Evolutionary conservation across 2,888 invertebrate species (phyloP).

Genomic region (Caenorhabditis wallacei): DNA sequence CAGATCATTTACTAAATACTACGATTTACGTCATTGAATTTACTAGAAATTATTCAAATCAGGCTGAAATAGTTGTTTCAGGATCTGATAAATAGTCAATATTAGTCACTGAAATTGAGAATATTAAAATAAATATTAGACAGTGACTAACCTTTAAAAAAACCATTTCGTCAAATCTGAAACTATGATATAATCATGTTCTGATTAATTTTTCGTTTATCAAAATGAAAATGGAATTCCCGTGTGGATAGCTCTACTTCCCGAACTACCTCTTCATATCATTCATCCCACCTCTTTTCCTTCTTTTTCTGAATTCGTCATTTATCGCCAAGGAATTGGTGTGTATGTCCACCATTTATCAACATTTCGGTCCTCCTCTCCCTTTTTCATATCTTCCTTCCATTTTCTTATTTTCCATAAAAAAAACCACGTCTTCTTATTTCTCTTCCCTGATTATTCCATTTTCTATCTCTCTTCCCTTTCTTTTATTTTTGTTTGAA

Average conservation of each 20-base stretch:
- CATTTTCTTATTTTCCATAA: constrained; percentile 1
- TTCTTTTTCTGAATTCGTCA: constrained; percentile 52
- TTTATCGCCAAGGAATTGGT: constrained; percentile 28
- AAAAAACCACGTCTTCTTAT: constrained; percentile 27
- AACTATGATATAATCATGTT: no score
- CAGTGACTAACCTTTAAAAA: no score
- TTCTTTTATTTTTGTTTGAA: constrained; percentile 12
- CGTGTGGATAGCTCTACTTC: constrained; percentile 15
- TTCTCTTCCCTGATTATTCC: constrained; percentile 13
- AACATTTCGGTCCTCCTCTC: constrained; percentile 21
- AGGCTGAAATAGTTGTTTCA: no score
- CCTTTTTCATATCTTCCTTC: background rate
- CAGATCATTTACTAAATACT: constrained; percentile 17
- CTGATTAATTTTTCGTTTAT: background rate
- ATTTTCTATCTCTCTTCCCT: background rate
- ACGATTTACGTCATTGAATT: constrained; percentile 26
- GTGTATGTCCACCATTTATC: constrained; percentile 59
- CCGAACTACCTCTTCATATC: constrained; percentile 34
- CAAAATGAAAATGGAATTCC: constrained; percentile 23
- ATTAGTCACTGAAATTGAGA: no score
- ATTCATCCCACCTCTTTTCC: background rate
- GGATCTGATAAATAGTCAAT: no score
- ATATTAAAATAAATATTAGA: no score
- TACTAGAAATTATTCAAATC: background rate
- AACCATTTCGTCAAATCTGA: no score